Evolutionary conservation across 2,113 vertebrate genomes (phyloP).

Genomic region (Peromyscus maniculatus): DNA sequence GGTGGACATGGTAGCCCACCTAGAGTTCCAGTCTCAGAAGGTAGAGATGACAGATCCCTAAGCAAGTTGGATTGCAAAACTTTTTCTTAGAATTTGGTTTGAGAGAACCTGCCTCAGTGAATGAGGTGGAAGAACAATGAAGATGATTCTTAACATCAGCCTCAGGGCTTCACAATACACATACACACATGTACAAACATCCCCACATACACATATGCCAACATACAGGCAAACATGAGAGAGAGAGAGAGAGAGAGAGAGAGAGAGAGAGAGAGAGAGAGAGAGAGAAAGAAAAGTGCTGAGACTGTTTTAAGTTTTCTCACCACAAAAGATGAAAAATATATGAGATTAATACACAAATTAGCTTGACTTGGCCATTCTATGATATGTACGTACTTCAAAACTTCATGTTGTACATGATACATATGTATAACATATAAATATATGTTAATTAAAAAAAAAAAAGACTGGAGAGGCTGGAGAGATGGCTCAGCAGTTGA

Average conservation of each 20-base stretch:
- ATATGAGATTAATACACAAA: not conserved
- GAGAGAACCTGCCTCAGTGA: not conserved
- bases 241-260: not conserved
- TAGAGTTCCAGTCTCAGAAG: not conserved
- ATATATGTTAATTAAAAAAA: not conserved
- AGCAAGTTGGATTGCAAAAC: not conserved
- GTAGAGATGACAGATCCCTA: not conserved
- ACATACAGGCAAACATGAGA: not conserved
- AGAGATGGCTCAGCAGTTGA: not conserved
- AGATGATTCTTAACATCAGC: too few relatives aligned
- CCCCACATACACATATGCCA: too few relatives aligned
- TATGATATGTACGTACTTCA: not conserved
- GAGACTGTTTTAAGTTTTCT: not conserved
- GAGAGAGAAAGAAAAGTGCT: not conserved
- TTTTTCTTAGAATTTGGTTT: not conserved
- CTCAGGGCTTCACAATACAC: not conserved
- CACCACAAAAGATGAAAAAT: not conserved
- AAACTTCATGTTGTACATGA: not conserved
- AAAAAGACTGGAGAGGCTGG: not conserved
- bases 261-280: rapidly evolving
- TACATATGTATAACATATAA: not conserved
- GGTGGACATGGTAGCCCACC: not conserved
- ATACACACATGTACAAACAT: not conserved
- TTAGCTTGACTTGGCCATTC: not conserved
- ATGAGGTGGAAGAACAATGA: not conserved